These are phyloP conservation scores for Scleropages formosus DNA, from an alignment of 2,797 vertebrate genomes.

Conservation along the genomic window DNA sequence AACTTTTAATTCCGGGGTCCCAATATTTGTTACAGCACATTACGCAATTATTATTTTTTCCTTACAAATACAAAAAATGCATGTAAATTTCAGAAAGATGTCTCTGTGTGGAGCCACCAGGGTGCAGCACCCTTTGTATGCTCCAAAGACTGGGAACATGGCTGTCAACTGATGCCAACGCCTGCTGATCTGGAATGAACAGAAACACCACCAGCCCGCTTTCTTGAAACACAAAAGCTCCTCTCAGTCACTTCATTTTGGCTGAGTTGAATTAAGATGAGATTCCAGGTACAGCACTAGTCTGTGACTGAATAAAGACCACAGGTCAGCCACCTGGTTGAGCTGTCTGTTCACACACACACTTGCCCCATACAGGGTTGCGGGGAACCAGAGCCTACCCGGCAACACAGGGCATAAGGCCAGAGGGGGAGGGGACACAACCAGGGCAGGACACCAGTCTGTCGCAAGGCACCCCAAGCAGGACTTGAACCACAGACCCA, in stretches of 20 bases:
- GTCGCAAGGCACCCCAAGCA: too few relatives aligned
- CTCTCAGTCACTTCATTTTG: neutral
- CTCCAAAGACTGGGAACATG: conserved; percentile 35
- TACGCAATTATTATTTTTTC: neutral
- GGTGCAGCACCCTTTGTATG: conserved; percentile 39
- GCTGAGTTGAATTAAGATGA: too few relatives aligned
- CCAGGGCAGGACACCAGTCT: too few relatives aligned
- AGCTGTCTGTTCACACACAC: too few relatives aligned
- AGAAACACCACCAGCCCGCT: conserved; percentile 29
- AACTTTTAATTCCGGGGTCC: neutral
- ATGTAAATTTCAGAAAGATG: neutral
- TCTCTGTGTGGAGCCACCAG: neutral
- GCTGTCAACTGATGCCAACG: conserved; percentile 27
- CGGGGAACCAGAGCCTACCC: too few relatives aligned
- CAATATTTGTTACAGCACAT: neutral
- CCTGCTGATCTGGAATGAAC: conserved; percentile 28
- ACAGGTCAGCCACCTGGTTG: too few relatives aligned
- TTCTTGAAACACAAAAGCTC: conserved; percentile 15
- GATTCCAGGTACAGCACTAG: too few relatives aligned
- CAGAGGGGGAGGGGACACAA: too few relatives aligned
- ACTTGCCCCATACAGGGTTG: too few relatives aligned
- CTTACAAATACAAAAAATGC: neutral
- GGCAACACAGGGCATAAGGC: too few relatives aligned
- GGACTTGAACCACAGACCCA: too few relatives aligned
- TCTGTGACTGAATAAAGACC: too few relatives aligned